These are phyloP conservation scores for Trachelus troglodyta DNA, from an alignment of 2,888 invertebrate genomes.

Conservation along the genomic window DNA sequence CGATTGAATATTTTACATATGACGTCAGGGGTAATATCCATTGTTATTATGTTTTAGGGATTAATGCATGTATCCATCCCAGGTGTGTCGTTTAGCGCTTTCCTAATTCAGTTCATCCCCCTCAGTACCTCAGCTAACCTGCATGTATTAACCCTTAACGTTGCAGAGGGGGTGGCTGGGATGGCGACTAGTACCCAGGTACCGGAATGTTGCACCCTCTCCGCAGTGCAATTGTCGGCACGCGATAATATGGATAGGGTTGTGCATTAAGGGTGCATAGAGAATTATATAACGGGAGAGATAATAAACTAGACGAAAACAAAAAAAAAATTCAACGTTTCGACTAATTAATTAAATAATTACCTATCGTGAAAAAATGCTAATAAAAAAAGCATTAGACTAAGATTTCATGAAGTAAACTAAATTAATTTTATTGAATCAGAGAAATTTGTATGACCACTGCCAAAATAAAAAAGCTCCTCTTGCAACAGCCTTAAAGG, in stretches of 20 bases:
- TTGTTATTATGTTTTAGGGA: neutral
- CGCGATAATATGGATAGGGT: neutral
- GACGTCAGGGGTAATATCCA: too few species aligned
- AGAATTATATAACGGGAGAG: neutral
- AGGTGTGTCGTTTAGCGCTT: neutral
- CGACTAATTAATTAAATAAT: too few species aligned
- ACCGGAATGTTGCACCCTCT: neutral
- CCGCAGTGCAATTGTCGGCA: neutral
- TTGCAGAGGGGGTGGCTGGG: neutral
- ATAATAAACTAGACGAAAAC: too few species aligned
- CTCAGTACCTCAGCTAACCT: neutral
- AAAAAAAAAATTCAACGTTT: too few species aligned
- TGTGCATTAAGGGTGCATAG: neutral
- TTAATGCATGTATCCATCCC: neutral
- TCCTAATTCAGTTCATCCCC: neutral
- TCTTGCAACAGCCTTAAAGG: too few species aligned
- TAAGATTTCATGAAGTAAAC: too few species aligned
- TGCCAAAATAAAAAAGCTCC: too few species aligned
- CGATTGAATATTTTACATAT: slow-evolving; percentile 4
- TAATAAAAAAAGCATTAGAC: too few species aligned
- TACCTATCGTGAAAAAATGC: too few species aligned
- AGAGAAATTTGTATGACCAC: too few species aligned
- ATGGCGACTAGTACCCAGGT: neutral
- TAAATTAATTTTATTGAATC: too few species aligned
- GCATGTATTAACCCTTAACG: neutral